Conservation (phyloP, 2,113 vertebrate genomes). For the Talpa occidentalis region DNA sequence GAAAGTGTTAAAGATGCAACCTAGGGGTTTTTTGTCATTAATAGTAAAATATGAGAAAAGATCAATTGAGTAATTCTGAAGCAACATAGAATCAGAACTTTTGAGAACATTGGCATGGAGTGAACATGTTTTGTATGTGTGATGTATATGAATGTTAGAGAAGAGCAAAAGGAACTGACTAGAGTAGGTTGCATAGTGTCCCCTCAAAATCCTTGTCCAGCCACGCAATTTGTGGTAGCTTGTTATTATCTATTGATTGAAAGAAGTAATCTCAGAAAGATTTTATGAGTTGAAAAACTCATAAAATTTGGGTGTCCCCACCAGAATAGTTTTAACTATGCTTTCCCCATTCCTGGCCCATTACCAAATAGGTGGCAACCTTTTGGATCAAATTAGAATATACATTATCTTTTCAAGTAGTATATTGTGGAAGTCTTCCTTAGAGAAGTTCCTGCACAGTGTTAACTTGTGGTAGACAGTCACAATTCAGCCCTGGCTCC, state of each 20-base stretch:
- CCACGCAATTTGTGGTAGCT: background rate
- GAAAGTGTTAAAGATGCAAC: background rate
- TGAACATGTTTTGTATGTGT: background rate
- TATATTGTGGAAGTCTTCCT: background rate
- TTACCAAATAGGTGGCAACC: background rate
- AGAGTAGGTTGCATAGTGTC: background rate
- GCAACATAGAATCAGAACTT: background rate
- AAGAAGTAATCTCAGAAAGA: background rate
- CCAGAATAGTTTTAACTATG: background rate
- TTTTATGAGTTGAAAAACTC: background rate
- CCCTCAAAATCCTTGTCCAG: background rate
- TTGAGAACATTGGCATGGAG: background rate
- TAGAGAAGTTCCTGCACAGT: background rate
- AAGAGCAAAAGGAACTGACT: too few species aligned
- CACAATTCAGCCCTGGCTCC: background rate
- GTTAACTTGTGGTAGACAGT: background rate
- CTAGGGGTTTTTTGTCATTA: background rate
- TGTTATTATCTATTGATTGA: background rate
- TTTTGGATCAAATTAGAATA: background rate
- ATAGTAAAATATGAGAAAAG: background rate
- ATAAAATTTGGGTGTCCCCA: background rate
- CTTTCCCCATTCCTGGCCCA: fast-evolving
- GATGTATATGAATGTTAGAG: background rate
- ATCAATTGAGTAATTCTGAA: background rate
- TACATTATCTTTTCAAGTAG: background rate